A percentile compares a stretch with the other conserved stretches of the same genome.
phyloP scores from a whole-genome alignment of 2,888 invertebrate genomes.

The Eristalis pertinax region DNA sequence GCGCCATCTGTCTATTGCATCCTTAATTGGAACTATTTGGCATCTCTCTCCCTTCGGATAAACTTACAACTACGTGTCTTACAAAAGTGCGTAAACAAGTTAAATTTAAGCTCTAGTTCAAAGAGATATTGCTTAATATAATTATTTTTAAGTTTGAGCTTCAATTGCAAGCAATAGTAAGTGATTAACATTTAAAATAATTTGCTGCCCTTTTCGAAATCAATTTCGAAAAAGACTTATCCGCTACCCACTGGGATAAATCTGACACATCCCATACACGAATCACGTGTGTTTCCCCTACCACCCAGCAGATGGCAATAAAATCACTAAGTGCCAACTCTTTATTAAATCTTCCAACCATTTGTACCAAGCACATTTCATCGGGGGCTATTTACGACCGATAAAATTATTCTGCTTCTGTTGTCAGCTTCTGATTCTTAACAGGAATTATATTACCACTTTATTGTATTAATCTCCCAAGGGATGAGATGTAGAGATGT shows the following conservation, averaged over 20 bases:
- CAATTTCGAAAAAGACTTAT: background rate
- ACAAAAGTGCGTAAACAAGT: too few species aligned
- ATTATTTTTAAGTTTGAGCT: too few species aligned
- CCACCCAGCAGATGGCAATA: conserved; percentile 58
- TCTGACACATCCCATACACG: background rate
- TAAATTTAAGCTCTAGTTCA: too few species aligned
- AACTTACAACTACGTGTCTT: too few species aligned
- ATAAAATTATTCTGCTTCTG: conserved; percentile 37
- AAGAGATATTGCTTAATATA: too few species aligned
- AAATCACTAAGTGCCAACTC: conserved; percentile 22
- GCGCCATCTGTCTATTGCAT: too few species aligned
- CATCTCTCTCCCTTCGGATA: too few species aligned
- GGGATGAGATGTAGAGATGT: background rate
- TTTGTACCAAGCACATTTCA: conserved; percentile 28
- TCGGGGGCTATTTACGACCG: conserved; percentile 55
- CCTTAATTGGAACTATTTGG: too few species aligned
- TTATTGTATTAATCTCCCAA: conserved; percentile 6
- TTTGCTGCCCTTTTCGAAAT: background rate
- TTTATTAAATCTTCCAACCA: conserved; percentile 53
- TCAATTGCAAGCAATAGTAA: too few species aligned
- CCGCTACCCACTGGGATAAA: background rate
- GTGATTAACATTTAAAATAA: background rate
- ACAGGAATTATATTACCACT: conserved; percentile 17
- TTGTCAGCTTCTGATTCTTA: conserved; percentile 8
- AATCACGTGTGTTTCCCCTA: conserved; percentile 49